Base-by-base conservation (phyloP, 2,888 invertebrate genomes). In the Sarcophaga rosellei region DNA sequence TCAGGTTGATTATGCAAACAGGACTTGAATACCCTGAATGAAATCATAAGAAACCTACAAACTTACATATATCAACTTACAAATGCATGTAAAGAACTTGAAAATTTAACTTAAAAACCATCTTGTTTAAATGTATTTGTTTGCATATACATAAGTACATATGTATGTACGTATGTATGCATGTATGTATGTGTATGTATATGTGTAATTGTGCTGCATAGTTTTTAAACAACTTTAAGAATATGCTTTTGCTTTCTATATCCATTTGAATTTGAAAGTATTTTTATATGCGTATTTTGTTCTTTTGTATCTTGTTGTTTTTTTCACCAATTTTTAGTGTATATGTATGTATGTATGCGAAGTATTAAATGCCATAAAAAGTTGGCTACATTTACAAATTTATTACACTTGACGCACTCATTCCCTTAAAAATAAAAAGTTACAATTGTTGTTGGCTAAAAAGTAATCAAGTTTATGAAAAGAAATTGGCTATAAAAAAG, bases 351-450 rank as follows among this genome's bases (percentile, higher is more conserved):
- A 65, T 35, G 12, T 61, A 47, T n/a, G 44, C 69, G 21, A 69
- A 77, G 35, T 65, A 66, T 76, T 68, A 84, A 83, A 74, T 45
- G 35, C 77, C 68, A 47, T 76, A 80, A 73, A 76, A 79, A 84
- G 70, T 65, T 77, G 61, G 77, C 25, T 68, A 69, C 72, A 72
- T 76, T 73, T 81, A 74, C 44, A 44, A 81, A 85, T 85, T 85
- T 81, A 85, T 81, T 81, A 74, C 77, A 85, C 63, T 85, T 78
- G 77, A 63, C 35, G 73, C 45, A 44, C 77, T 70, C 8, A 65
- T 61, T 70, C 57, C 68, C 8, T 35, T 35, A 21, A 65, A 21
- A 10, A 63, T 25, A 35, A 35, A 2, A 0, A 35, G 35, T 35
- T 35, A 35, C 35, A 35, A 35, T 35, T 35, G 35, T 10, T 35